A percentile compares a stretch with the other conserved stretches of the same genome.
phyloP scores from a whole-genome alignment of 2,888 invertebrate species.

The Chymomyza caudatula region DNA sequence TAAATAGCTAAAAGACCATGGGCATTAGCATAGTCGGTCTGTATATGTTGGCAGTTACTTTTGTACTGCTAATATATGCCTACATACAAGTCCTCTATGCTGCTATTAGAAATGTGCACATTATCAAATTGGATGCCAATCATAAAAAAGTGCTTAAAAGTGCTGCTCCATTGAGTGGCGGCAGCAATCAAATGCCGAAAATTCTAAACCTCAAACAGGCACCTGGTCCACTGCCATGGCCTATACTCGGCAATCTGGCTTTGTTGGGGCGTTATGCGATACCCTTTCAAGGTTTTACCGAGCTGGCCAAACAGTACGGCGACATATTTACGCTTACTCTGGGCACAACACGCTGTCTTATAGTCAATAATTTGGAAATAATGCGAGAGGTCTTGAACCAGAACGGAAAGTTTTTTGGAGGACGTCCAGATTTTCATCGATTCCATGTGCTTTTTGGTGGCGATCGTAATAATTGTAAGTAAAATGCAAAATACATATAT shows the following conservation, averaged over 20 bases:
- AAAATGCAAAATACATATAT: background rate
- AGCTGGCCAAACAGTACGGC: conserved; percentile 83
- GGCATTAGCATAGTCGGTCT: background rate
- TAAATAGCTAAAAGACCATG: conserved; percentile 8
- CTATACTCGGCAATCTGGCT: conserved; percentile 85
- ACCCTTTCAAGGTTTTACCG: conserved; percentile 86
- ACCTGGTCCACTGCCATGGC: conserved; percentile 84
- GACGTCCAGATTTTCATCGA: conserved; percentile 88
- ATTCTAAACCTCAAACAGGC: conserved; percentile 74
- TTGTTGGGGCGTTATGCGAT: conserved; percentile 82
- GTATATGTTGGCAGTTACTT: conserved; percentile 24
- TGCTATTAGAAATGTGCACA: conserved; percentile 49
- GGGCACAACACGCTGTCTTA: conserved; percentile 84
- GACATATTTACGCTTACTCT: conserved; percentile 85
- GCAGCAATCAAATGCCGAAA: background rate
- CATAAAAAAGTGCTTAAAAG: conserved; percentile 3
- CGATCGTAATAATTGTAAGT: conserved; percentile 92
- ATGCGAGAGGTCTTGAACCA: conserved; percentile 87
- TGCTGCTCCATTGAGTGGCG: background rate
- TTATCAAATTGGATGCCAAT: conserved; percentile 14
- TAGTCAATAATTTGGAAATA: conserved; percentile 85
- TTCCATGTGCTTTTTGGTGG: conserved; percentile 91
- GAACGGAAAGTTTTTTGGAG: conserved; percentile 89
- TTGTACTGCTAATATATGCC: conserved; percentile 39
- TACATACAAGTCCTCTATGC: conserved; percentile 56